Conservation (phyloP, 2,888 invertebrate genomes). For the Patella ulyssiponensis region DNA sequence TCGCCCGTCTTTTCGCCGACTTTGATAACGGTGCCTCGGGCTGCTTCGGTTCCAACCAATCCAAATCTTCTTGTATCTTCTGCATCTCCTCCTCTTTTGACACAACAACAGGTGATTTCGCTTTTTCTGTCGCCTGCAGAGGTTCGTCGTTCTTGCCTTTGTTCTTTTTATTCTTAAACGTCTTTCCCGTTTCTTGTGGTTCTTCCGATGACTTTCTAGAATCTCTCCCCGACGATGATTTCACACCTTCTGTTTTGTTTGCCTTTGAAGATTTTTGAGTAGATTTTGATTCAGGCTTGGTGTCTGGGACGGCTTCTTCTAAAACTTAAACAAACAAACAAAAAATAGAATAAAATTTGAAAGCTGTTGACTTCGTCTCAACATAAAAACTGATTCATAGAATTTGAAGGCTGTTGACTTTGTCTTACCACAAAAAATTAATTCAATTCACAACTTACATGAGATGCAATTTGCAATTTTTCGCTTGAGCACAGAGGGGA, state of each 20-base stretch:
- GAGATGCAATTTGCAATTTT: no score
- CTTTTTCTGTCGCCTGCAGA: background rate
- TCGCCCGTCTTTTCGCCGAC: background rate
- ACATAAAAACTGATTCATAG: no score
- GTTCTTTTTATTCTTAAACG: conserved; percentile 13
- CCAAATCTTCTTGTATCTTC: background rate
- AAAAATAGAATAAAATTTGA: no score
- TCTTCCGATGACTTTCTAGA: background rate
- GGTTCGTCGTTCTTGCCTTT: background rate
- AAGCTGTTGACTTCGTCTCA: no score
- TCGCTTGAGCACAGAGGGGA: no score
- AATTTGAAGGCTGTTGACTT: no score
- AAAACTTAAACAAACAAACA: no score
- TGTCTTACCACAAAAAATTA: no score
- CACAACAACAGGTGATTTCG: background rate
- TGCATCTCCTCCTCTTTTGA: background rate
- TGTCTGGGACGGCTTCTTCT: no score
- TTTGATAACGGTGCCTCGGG: background rate
- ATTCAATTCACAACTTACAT: no score
- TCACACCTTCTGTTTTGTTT: background rate
- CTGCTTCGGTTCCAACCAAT: background rate
- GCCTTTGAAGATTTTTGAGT: no score
- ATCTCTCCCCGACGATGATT: background rate
- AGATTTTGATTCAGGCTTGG: no score
- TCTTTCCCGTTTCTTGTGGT: conserved; percentile 1